These are phyloP conservation scores for Todiramphus saurophagus DNA, from an alignment of 2,113 vertebrate species.

Conservation along the genomic window DNA sequence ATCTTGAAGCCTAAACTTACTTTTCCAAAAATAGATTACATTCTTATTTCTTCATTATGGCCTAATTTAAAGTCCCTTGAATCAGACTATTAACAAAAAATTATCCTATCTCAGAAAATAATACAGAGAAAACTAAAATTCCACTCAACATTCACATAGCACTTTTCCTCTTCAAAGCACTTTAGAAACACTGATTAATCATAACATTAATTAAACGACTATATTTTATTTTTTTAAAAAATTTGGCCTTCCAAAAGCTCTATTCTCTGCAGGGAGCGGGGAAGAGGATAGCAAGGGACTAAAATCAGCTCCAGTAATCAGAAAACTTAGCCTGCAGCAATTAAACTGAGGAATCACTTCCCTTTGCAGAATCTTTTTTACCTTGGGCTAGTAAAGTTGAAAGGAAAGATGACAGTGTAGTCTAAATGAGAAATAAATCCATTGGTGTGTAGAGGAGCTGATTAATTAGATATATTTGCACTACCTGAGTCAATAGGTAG, in stretches of 20 bases:
- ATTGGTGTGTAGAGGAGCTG: not conserved
- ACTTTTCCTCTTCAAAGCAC: slow-evolving; percentile 47
- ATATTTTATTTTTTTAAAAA: not conserved
- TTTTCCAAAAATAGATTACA: slow-evolving; percentile 30
- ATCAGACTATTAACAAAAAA: slow-evolving; percentile 28
- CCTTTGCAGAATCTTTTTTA: slow-evolving; percentile 19
- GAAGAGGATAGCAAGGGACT: slow-evolving; percentile 1
- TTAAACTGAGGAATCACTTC: slow-evolving; percentile 41
- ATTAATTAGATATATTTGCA: not conserved
- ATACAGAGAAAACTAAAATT: slow-evolving; percentile 46
- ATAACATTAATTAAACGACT: slow-evolving; percentile 19
- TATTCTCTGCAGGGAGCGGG: slow-evolving; percentile 21
- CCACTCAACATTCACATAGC: not conserved
- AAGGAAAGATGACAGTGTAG: slow-evolving; percentile 25
- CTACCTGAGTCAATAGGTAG: not conserved
- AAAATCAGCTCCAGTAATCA: slow-evolving; percentile 49
- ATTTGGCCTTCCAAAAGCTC: slow-evolving; percentile 3
- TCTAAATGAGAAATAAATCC: not conserved
- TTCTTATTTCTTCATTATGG: slow-evolving; percentile 42
- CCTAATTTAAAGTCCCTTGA: slow-evolving; percentile 42
- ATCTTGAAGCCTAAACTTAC: slow-evolving; percentile 9
- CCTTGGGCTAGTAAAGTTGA: slow-evolving; percentile 7
- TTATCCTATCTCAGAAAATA: slow-evolving; percentile 48
- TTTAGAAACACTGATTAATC: slow-evolving; percentile 59
- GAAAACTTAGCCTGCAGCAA: slow-evolving; percentile 38